Base-by-base conservation (phyloP, 92 coral and sea anemone genomes). In the Paramuricea clavata region DNA sequence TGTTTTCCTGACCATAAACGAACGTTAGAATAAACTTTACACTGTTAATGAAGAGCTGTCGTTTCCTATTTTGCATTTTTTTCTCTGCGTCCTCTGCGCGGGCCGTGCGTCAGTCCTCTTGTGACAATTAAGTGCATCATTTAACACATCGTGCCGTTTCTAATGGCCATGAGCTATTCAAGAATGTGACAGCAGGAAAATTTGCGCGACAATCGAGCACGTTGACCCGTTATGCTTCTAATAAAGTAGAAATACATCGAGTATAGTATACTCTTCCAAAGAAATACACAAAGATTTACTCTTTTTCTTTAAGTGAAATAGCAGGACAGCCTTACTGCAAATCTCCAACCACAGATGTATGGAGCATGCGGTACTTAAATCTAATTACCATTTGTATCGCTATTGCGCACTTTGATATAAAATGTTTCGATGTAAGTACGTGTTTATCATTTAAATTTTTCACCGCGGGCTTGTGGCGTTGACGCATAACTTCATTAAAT, bases 401-500 rank as follows among this genome's bases (percentile, higher is more conserved):
- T 54, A 21, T 54, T 54, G 19, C 62, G 62, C 62, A 54, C 62
- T 54, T 54, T 54, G 62, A 54, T 54, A 21, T 19, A 54, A 54
- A 19, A 10, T 17, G 62, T 21, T 19, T 19, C 26, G 19, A 2
- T 23, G 8, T 54, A 54, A 54, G 62, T 54, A 54, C 17, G 62
- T 54, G 62, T 54, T 54, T 54, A 54, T 54, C 22, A 54, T 21
- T 54, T 54, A 19, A 21, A 16, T 17, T 21, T n/a, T n/a, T 17
- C 62, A 54, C 62, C 26, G 62, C 62, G 8, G 62, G 62, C 62
- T 54, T 54, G 62, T 23, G 5, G 62, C 17, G 62, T 54, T 54
- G 62, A 54, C 62, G 62, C 62, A 54, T 54, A 54, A 17, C 26
- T 54, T 19, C 62, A 54, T 54, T 54, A 54, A 16, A 2, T 54